Evolutionary conservation across 2,113 vertebrate species (phyloP).

Genomic region (Serinus canaria): DNA sequence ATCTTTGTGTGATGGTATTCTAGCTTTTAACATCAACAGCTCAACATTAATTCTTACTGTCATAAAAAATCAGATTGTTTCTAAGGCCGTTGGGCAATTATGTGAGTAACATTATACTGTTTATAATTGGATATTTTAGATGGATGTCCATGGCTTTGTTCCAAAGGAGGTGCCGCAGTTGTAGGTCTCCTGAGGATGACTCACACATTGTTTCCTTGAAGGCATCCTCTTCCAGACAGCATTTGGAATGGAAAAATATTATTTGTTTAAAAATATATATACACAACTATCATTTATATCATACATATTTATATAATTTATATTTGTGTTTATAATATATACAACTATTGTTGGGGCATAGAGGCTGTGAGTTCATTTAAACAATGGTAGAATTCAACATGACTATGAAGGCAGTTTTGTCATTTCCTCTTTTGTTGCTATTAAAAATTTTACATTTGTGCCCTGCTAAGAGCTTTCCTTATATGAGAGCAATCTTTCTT

Average conservation of each 20-base stretch:
- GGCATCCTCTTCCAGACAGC: constrained; percentile 19
- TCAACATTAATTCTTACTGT: constrained; percentile 6
- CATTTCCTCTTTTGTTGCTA: neutral
- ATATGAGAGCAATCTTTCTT: neutral
- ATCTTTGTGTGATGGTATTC: neutral
- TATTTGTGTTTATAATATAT: neutral
- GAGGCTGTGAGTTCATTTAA: neutral
- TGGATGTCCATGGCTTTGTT: neutral
- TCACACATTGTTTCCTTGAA: constrained; percentile 38
- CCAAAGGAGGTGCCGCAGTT: constrained; percentile 29
- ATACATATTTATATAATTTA: neutral
- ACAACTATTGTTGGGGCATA: neutral
- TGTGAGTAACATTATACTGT: neutral
- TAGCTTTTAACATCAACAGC: constrained; percentile 11
- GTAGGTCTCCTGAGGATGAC: constrained; percentile 35
- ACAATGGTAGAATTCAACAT: neutral
- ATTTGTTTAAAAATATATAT: constrained; percentile 2
- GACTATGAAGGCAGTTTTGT: neutral
- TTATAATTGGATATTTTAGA: constrained; percentile 19
- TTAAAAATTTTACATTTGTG: neutral
- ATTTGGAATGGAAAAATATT: constrained; percentile 7
- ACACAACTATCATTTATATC: neutral
- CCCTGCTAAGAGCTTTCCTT: neutral
- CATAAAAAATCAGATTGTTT: neutral
- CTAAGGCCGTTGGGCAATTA: neutral